Percentiles rank a stretch among this genome's conserved stretches.
Conservation (phyloP, 2,797 vertebrate species). For the Ambastaia sidthimunki region DNA sequence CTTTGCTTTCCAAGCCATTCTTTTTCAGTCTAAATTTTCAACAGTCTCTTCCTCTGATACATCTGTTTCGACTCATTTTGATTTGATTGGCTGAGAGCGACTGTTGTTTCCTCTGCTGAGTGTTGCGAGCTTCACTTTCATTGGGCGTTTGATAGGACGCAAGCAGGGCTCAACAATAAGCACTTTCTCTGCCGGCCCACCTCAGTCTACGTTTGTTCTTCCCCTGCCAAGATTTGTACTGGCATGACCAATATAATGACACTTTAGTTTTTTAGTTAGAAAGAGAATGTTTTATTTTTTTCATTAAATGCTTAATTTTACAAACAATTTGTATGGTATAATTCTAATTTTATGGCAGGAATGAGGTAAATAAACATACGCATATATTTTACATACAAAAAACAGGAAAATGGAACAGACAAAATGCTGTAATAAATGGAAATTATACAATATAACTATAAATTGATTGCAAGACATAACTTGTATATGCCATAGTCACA, state of each 20-base stretch:
- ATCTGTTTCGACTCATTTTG: conserved; percentile 68
- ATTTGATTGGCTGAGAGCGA: conserved; percentile 61
- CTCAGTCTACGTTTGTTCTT: not conserved
- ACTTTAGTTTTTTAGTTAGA: too few relatives aligned
- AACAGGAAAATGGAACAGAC: too few relatives aligned
- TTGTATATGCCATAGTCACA: not conserved
- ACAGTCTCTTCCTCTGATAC: conserved; percentile 63
- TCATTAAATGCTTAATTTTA: not conserved
- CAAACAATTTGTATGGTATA: not conserved
- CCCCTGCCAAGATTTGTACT: not conserved
- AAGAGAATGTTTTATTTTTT: not conserved
- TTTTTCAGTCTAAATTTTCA: conserved; percentile 68
- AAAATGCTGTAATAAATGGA: too few relatives aligned
- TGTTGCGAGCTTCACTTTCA: conserved; percentile 60
- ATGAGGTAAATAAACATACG: not conserved
- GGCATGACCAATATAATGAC: not conserved
- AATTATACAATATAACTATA: too few relatives aligned
- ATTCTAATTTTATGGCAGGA: not conserved
- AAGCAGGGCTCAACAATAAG: conserved; percentile 7
- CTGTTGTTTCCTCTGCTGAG: conserved; percentile 63
- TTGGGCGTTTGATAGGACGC: conserved; percentile 56
- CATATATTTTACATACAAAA: too few relatives aligned
- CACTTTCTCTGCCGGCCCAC: not conserved
- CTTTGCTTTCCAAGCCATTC: conserved; percentile 86
- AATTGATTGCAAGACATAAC: not conserved